A percentile compares a stretch with the other conserved stretches of the same genome.
Conservation (phyloP, 2,888 invertebrate genomes). For the Sabellastarte sp. region DNA sequence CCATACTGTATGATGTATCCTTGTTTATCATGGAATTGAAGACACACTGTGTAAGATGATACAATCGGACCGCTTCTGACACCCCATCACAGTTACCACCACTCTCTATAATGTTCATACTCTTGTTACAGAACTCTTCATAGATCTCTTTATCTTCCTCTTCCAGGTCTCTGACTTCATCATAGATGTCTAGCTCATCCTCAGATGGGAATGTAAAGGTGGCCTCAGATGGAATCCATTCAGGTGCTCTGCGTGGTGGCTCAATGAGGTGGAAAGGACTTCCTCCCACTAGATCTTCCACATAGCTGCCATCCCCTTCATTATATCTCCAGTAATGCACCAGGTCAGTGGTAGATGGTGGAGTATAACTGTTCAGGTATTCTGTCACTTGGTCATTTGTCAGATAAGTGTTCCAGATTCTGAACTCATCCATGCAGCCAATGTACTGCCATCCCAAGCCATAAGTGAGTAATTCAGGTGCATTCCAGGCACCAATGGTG, state of each 20-base stretch:
- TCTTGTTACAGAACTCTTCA: not conserved
- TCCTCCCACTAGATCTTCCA: not conserved
- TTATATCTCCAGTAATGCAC: conserved; percentile 4
- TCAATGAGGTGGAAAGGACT: not conserved
- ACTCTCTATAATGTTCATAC: not conserved
- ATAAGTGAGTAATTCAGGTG: conserved; percentile 10
- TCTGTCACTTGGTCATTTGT: not conserved
- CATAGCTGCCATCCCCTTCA: not conserved
- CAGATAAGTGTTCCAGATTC: conserved; percentile 32
- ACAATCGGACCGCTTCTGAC: not conserved
- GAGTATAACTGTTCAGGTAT: not conserved
- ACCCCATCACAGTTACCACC: not conserved
- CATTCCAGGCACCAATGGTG: conserved; percentile 34
- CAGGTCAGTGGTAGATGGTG: not conserved
- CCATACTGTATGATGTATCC: not conserved
- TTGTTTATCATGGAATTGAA: not conserved
- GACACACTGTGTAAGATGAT: not conserved
- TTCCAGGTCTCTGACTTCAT: not conserved
- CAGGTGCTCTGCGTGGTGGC: not conserved
- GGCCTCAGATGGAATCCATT: not conserved
- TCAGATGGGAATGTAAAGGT: not conserved
- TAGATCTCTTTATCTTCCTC: not conserved
- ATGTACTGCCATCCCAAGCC: conserved; percentile 27
- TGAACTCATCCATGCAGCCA: conserved; percentile 36
- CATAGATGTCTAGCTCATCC: not conserved